phyloP scores from a whole-genome alignment of 2,113 vertebrate species.

The Ptilorrhoa leucosticta region DNA sequence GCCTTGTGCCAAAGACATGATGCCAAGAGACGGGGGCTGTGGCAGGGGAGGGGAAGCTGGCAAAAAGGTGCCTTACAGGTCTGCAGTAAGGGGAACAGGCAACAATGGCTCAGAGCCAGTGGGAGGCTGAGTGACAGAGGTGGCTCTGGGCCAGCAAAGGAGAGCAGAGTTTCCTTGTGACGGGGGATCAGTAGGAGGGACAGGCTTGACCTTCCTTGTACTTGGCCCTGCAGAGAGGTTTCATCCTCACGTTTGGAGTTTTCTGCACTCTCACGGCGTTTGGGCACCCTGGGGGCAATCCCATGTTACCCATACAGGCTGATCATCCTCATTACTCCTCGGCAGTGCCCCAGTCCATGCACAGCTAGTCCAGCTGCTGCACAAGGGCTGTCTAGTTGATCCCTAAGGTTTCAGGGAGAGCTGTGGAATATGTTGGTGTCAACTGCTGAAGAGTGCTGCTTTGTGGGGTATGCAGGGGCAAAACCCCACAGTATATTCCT shows the following conservation, averaged over 20 bases:
- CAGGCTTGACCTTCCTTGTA: background rate
- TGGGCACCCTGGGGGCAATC: background rate
- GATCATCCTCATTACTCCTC: background rate
- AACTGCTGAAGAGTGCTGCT: background rate
- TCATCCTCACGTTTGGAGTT: background rate
- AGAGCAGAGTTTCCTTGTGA: background rate
- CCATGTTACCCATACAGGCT: background rate
- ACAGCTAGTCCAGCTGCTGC: background rate
- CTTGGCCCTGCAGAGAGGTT: background rate
- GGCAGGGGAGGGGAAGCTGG: background rate
- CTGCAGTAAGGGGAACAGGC: background rate
- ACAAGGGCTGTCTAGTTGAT: background rate
- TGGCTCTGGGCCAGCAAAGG: background rate
- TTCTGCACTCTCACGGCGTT: background rate
- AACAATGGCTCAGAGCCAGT: background rate
- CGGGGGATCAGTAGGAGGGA: background rate
- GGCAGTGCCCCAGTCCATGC: background rate
- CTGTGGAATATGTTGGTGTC: background rate
- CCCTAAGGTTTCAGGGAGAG: background rate
- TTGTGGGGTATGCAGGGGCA: background rate
- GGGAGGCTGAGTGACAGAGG: background rate
- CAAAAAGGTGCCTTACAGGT: background rate
- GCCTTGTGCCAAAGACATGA: background rate
- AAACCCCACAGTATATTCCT: background rate
- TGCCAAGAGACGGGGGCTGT: background rate